Evolutionary conservation across 2,113 vertebrate species (phyloP).

Genomic region (Smithornis capensis): DNA sequence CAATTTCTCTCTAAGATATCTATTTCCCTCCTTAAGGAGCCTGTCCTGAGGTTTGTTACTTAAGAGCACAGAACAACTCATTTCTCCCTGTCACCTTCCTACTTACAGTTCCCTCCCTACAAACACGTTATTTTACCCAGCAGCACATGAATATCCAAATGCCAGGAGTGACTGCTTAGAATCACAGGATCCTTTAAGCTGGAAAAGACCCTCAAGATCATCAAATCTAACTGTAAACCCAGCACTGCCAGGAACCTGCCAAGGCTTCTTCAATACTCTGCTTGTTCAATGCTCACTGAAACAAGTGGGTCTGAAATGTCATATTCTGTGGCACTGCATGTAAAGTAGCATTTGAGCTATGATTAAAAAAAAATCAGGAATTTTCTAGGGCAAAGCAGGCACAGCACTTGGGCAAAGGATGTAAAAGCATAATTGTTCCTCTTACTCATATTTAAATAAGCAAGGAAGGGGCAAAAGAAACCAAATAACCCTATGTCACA

Average conservation of each 20-base stretch:
- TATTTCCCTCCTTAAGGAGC: neutral
- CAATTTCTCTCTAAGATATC: neutral
- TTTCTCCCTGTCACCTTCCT: neutral
- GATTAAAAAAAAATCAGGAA: neutral
- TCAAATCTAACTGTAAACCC: rapidly evolving
- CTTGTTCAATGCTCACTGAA: neutral
- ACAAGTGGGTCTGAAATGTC: neutral
- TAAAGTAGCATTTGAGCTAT: neutral
- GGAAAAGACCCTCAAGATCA: neutral
- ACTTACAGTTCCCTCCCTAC: neutral
- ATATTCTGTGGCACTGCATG: neutral
- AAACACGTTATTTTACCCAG: neutral
- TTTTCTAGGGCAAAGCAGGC: neutral
- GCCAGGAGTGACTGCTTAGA: neutral
- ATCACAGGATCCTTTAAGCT: neutral
- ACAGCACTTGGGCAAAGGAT: neutral
- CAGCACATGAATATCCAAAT: neutral
- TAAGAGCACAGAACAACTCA: neutral
- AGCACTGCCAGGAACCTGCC: neutral
- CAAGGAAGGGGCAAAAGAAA: neutral
- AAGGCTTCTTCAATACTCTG: neutral
- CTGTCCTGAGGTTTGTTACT: neutral
- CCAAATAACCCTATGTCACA: neutral
- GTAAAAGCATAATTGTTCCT: neutral
- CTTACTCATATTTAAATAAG: neutral